Evolutionary conservation across 2,797 vertebrate species (phyloP), one percentile per base, ranked within the genome.

Genomic region (Eulemur rubriventer): DNA sequence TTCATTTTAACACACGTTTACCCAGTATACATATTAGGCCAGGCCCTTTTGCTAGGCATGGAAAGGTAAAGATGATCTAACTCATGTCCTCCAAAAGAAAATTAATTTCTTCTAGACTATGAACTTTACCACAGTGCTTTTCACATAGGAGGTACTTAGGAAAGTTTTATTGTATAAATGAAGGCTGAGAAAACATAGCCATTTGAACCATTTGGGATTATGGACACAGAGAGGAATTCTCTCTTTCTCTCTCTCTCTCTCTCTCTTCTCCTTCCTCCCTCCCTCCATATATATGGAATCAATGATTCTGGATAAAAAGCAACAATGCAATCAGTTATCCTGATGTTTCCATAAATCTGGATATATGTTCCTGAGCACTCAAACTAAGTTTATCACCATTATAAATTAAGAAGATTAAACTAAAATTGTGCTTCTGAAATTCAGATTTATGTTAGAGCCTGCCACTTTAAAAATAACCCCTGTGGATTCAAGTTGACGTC

Each of bases 381-480:
- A 89, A 61, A 83, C 65, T 41, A 69, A 82, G 52, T 97, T 97
- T 94, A 97, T 97, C 73, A 90, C 95, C 18, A 43, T 94, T 96
- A 87, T 93, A 96, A 97, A 97, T 96, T 95, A 96, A 86, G 41
- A 83, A 91, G 63, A 75, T 96, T 94, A 75, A 87, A 82, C 50
- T 95, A 88, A 90, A 97, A 35, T 76, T 57, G 67, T 79, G 72
- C 82, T 73, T 73, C 61, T 46, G 61, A 96, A 84, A 92, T 91
- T 92, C 78, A 89, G 65, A 90, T 91, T 93, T 95, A 61, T 94
- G 90, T 95, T 92, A 92, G 88, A 93, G 50, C 59, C 80, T 97
- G 83, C 72, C 81, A 46, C 98, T 98, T 98, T 96, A 90, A 96
- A 98, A 97, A 95, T 41, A 38, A 96, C 43, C 35, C 55, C 93